Evolutionary conservation across 1,140 invertebrate species (phyloP).

Genomic region (Pseudobourletiella spinata): DNA sequence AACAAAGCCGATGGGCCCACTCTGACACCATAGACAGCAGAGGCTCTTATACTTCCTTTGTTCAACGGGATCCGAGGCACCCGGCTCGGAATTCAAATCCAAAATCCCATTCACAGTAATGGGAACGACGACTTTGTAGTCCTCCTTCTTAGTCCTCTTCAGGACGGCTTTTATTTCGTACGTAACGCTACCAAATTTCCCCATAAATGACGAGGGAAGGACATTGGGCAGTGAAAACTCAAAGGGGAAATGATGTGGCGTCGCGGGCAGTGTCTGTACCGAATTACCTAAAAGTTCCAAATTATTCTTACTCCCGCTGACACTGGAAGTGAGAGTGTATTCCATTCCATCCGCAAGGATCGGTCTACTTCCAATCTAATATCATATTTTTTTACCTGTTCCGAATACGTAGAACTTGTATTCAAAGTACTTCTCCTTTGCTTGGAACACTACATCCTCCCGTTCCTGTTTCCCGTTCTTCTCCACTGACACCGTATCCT

Average conservation of each 20-base stretch:
- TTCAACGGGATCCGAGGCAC: conserved; percentile 43
- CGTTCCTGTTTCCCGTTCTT: conserved; percentile 2
- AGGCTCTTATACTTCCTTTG: conserved; percentile 46
- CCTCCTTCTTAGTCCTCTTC: conserved; percentile 78
- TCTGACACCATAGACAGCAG: conserved; percentile 48
- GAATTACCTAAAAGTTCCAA: not conserved
- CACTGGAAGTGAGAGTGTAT: conserved; percentile 3
- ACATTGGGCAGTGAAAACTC: conserved; percentile 43
- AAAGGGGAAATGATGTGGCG: conserved; percentile 45
- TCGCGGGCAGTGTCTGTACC: conserved; percentile 27
- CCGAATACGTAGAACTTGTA: not conserved
- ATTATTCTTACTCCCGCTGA: not conserved
- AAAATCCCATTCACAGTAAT: conserved; percentile 74
- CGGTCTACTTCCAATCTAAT: not conserved
- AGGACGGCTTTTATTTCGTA: conserved; percentile 60
- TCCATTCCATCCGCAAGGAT: not conserved
- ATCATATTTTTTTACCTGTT: not conserved
- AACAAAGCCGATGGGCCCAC: conserved; percentile 46
- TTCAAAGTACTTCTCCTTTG: not conserved
- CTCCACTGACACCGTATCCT: not conserved
- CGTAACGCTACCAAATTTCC: conserved; percentile 42
- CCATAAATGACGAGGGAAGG: conserved; percentile 46
- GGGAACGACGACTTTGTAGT: conserved; percentile 70
- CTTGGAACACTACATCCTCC: not conserved
- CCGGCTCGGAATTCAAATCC: conserved; percentile 66